Evolutionary conservation across 2,113 vertebrate species (phyloP).

Genomic region (Ailuropoda melanoleuca): DNA sequence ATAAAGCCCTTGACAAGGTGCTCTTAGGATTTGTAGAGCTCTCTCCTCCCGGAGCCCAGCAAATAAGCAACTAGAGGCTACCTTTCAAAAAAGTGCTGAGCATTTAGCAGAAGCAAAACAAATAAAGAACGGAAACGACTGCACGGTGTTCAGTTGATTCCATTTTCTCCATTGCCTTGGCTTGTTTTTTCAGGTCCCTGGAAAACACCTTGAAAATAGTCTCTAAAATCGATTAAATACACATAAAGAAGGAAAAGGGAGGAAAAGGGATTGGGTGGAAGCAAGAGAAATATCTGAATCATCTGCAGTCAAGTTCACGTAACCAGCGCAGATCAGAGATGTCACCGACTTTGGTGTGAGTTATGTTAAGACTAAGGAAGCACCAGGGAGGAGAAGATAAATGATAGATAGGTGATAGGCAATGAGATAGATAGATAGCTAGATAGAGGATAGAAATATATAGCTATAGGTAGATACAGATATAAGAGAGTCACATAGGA

Average conservation of each 20-base stretch:
- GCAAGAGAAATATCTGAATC: slow-evolving; percentile 18
- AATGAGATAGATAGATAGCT: not conserved
- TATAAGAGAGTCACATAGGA: not conserved
- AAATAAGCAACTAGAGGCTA: not conserved
- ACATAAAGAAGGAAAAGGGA: not conserved
- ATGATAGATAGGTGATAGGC: not conserved
- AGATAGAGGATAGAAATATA: not conserved
- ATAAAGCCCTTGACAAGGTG: not conserved
- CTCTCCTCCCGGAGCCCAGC: not conserved
- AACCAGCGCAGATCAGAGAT: not conserved
- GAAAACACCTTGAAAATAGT: slow-evolving; percentile 50
- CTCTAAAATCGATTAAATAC: not conserved
- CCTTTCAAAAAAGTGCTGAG: not conserved
- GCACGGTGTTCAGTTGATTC: not conserved
- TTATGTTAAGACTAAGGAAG: slow-evolving; percentile 4
- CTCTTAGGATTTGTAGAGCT: not conserved
- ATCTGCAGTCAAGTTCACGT: not conserved
- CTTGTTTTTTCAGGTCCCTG: not conserved
- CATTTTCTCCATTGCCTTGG: not conserved
- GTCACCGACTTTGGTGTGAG: not conserved
- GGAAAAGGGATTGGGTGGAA: not conserved
- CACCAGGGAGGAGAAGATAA: not conserved
- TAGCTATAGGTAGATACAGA: too few species aligned
- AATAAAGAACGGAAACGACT: not conserved
- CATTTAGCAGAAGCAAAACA: slow-evolving; percentile 23